Evolutionary conservation across 2,113 vertebrate species (phyloP).

Genomic region (Nothocercus julius): DNA sequence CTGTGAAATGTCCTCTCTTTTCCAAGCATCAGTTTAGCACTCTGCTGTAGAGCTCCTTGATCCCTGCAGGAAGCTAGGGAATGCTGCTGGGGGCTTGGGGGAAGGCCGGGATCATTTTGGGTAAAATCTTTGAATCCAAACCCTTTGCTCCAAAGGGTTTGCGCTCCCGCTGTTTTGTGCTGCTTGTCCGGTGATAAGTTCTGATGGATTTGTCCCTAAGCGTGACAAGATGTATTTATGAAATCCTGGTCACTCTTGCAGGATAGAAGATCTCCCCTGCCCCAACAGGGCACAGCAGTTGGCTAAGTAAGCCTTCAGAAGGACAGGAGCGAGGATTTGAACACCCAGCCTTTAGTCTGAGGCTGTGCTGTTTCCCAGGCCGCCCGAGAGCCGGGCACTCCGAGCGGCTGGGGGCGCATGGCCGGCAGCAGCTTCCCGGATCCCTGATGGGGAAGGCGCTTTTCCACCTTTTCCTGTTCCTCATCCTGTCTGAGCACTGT

Average conservation of each 20-base stretch:
- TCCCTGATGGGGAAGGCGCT: neutral
- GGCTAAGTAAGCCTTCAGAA: neutral
- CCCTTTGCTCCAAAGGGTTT: neutral
- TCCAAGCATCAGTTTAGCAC: neutral
- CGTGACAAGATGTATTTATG: neutral
- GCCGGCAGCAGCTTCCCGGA: neutral
- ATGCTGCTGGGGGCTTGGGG: neutral
- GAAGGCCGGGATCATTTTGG: neutral
- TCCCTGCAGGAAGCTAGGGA: neutral
- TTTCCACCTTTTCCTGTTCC: neutral
- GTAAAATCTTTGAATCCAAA: neutral
- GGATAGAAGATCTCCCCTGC: neutral
- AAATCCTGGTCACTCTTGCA: neutral
- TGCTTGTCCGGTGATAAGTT: neutral
- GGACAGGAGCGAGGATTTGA: neutral
- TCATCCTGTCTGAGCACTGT: fast-evolving
- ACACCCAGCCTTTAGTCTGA: neutral
- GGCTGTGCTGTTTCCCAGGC: neutral
- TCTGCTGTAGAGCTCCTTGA: neutral
- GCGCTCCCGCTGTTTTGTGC: neutral
- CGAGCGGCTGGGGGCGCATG: neutral
- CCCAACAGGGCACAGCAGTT: neutral
- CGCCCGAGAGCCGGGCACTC: neutral
- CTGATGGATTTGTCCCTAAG: neutral
- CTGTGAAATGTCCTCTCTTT: neutral